Conservation (phyloP, 2,797 vertebrate species). For the Pterois miles region DNA sequence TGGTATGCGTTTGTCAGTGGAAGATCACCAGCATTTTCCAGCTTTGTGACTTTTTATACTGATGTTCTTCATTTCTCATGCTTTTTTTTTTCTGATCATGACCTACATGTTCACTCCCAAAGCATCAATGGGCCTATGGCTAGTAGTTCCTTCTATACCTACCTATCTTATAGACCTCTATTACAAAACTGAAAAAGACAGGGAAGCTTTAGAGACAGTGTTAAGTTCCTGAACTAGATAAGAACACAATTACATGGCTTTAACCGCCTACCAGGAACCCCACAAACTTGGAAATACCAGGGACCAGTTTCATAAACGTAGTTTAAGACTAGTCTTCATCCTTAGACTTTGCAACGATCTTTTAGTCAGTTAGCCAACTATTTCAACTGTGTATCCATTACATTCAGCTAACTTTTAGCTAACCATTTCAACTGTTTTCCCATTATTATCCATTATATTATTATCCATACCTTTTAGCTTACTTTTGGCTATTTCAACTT, state of each 20-base stretch:
- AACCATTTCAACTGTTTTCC: too few species aligned
- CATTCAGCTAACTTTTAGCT: too few species aligned
- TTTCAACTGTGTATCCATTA: too few species aligned
- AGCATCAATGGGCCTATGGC: background rate
- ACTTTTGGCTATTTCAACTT: too few species aligned
- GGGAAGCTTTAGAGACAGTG: background rate
- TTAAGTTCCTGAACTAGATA: background rate
- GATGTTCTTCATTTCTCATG: background rate
- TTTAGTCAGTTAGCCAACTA: too few species aligned
- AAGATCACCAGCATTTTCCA: background rate
- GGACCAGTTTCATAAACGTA: too few species aligned
- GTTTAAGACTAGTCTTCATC: too few species aligned
- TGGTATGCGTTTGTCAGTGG: background rate
- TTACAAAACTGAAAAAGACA: background rate
- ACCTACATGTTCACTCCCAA: background rate
- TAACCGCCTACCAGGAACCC: background rate
- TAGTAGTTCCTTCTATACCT: background rate
- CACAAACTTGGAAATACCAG: background rate
- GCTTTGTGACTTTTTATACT: background rate
- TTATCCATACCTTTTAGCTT: too few species aligned
- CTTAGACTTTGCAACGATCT: too few species aligned
- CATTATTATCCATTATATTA: too few species aligned
- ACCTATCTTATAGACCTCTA: too few species aligned
- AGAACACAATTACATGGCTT: background rate
- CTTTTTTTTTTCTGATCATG: background rate